Evolutionary conservation across 2,888 invertebrate genomes (phyloP).

Genomic region (Dexiosoma caninum): DNA sequence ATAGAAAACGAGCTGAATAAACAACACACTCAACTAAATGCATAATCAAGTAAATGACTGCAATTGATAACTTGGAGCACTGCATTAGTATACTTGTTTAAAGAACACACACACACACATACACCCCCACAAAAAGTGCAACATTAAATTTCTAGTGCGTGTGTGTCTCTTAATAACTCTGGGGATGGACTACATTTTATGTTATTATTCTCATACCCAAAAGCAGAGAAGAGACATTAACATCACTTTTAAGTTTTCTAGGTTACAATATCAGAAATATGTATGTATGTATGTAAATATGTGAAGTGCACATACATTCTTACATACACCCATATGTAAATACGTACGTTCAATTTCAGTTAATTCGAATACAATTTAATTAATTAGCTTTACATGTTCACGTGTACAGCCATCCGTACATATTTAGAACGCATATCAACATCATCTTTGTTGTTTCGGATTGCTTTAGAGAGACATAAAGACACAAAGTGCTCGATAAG

Average conservation of each 20-base stretch:
- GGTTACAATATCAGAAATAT: conserved; percentile 20
- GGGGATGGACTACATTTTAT: not conserved
- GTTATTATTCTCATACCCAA: not conserved
- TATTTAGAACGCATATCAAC: not conserved
- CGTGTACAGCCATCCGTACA: not conserved
- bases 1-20: conserved; percentile 40
- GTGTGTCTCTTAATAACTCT: not conserved
- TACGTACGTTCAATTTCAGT: conserved; percentile 1
- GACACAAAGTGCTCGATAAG: conserved; percentile 26
- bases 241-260: conserved; percentile 32
- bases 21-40: conserved; percentile 31
- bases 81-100: not conserved
- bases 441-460: not conserved
- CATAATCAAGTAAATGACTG: conserved; percentile 46
- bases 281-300: too few species aligned
- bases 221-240: conserved; percentile 17
- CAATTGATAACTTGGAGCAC: conserved; percentile 46
- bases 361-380: conserved; percentile 58
- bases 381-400: conserved; percentile 45
- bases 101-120: not conserved
- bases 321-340: not conserved
- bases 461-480: not conserved
- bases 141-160: not conserved
- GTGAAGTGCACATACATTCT: not conserved
- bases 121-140: not conserved